phyloP scores from a whole-genome alignment of 1,140 invertebrate species.

The Melipona quadrifasciata region DNA sequence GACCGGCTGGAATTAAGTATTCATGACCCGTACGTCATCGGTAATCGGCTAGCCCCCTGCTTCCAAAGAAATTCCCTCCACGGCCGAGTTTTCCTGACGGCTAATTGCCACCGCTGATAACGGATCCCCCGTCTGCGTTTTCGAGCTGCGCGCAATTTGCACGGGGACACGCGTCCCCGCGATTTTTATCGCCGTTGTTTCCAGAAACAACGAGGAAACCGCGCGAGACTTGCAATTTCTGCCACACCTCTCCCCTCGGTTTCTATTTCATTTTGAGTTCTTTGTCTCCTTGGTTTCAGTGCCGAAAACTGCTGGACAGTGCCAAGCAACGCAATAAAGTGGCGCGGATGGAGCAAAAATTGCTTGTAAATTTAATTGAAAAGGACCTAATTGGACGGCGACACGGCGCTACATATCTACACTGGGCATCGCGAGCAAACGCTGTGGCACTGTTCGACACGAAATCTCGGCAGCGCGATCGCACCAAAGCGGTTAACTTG shows the following conservation, averaged over 20 bases:
- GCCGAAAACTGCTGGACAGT: no score
- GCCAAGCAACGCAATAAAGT: no score
- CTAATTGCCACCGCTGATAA: conserved; percentile 34
- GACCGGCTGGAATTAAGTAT: conserved; percentile 32
- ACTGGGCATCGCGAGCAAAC: no score
- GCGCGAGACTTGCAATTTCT: background rate
- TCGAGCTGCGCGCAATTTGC: conserved; percentile 2
- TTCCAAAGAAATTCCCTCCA: conserved; percentile 34
- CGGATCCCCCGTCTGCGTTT: conserved; percentile 31
- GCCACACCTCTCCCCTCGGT: background rate
- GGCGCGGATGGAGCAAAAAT: no score
- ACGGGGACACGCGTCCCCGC: conserved; percentile 14
- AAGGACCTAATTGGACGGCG: no score
- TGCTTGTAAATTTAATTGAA: no score
- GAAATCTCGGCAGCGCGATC: no score
- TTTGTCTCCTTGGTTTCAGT: background rate
- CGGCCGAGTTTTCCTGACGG: conserved; percentile 17
- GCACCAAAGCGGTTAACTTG: no score
- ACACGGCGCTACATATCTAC: no score
- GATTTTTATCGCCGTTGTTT: conserved; percentile 53
- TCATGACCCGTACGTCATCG: conserved; percentile 49
- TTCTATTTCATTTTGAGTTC: background rate
- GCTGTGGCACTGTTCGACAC: no score
- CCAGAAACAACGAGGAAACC: background rate
- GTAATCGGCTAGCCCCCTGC: conserved; percentile 15